Conservation (phyloP, 2,797 vertebrate genomes). For the Crocidura indochinensis region DNA sequence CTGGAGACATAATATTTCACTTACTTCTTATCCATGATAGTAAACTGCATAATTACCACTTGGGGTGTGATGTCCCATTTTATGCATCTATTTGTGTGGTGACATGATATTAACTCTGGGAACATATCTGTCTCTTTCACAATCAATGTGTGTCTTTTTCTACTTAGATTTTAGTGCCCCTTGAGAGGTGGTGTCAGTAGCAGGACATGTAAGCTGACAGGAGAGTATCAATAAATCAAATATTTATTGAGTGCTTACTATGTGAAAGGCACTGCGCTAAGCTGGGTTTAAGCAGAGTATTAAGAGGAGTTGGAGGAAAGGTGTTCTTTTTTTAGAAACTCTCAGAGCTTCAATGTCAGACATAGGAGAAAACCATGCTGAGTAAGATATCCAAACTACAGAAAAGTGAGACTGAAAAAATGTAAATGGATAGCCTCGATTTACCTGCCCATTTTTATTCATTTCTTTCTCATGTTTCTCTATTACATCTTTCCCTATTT, state of each 20-base stretch:
- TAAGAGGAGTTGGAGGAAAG: slow-evolving; percentile 72
- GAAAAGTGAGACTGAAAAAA: slow-evolving; percentile 4
- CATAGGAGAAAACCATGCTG: background rate
- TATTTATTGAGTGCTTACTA: slow-evolving; percentile 84
- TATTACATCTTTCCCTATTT: slow-evolving; percentile 25
- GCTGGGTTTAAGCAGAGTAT: slow-evolving; percentile 80
- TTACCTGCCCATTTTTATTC: background rate
- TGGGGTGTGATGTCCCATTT: background rate
- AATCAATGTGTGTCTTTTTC: slow-evolving; percentile 44
- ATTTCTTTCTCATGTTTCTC: background rate
- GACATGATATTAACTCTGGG: background rate
- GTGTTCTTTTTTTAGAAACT: slow-evolving; percentile 48
- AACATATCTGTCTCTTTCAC: slow-evolving; percentile 17
- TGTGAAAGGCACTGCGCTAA: slow-evolving; percentile 81
- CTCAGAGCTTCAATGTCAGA: slow-evolving; percentile 50
- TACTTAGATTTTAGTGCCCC: slow-evolving; percentile 60
- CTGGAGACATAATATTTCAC: background rate
- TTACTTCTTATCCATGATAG: slow-evolving; percentile 31
- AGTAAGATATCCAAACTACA: slow-evolving; percentile 39
- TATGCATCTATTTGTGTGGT: background rate
- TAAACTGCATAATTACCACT: background rate
- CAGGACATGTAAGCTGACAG: slow-evolving; percentile 63
- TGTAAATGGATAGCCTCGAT: slow-evolving; percentile 1
- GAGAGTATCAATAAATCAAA: slow-evolving; percentile 74
- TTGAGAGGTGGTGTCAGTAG: slow-evolving; percentile 55